A percentile compares a stretch with the other conserved stretches of the same genome.
Evolutionary conservation across 2,113 vertebrate species (phyloP).

Genomic region (Aegotheles bennettii): DNA sequence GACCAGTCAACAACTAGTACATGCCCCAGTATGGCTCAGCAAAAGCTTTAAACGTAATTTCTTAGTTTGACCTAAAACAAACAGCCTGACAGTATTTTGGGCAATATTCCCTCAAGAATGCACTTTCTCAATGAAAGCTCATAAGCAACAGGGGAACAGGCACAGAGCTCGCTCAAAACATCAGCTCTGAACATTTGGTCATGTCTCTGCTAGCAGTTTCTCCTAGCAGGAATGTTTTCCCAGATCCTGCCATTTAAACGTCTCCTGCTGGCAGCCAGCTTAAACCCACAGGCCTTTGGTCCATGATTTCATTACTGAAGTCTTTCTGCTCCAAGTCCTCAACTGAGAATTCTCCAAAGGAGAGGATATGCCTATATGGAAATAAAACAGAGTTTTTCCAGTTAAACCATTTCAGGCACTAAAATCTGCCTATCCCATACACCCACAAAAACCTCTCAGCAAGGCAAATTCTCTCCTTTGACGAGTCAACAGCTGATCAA

Average conservation of each 20-base stretch:
- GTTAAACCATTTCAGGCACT: background rate
- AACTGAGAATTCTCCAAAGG: background rate
- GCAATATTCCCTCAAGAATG: background rate
- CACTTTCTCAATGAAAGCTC: background rate
- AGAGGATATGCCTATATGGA: background rate
- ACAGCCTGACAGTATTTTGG: background rate
- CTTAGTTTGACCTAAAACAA: background rate
- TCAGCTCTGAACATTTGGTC: background rate
- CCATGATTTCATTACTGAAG: background rate
- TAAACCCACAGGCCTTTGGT: background rate
- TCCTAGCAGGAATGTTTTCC: background rate
- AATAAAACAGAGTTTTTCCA: background rate
- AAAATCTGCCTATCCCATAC: background rate
- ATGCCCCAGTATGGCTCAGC: background rate
- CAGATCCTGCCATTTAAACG: background rate
- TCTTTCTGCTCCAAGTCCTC: background rate
- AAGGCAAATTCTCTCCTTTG: background rate
- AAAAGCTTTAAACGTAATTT: background rate
- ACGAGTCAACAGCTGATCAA: background rate
- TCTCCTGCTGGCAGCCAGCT: background rate
- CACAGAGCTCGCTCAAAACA: background rate
- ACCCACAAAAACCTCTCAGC: background rate
- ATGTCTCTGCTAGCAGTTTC: background rate
- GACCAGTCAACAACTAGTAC: background rate
- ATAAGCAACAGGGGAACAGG: background rate